Conservation (phyloP, 2,888 invertebrate species). For the Teleogryllus oceanicus region DNA sequence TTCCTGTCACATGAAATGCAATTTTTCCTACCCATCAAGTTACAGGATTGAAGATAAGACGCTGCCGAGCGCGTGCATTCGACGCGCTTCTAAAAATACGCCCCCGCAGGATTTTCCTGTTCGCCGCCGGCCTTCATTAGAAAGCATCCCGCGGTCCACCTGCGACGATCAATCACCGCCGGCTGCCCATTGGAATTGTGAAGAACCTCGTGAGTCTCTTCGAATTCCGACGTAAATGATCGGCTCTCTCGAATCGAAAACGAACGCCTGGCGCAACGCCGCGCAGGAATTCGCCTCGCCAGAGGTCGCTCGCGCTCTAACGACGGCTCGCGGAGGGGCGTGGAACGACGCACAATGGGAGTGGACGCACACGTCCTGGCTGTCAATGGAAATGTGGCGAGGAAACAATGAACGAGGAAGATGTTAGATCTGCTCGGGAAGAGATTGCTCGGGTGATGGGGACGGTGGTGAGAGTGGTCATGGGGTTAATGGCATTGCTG, state of each 20-base stretch:
- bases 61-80: neutral
- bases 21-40: too few species aligned
- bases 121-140: neutral
- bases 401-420: too few species aligned
- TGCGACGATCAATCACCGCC: neutral
- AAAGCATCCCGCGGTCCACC: neutral
- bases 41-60: neutral
- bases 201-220: neutral
- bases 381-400: too few species aligned
- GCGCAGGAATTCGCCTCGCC: neutral
- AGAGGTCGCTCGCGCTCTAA: neutral
- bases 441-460: too few species aligned
- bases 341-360: neutral
- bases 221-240: conserved; percentile 8
- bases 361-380: too few species aligned
- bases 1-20: too few species aligned
- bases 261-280: neutral
- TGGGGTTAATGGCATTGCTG: too few species aligned
- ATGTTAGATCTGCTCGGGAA: too few species aligned
- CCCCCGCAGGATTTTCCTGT: neutral
- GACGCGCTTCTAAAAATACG: neutral
- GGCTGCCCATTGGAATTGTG: neutral
- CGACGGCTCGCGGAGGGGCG: neutral
- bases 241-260: neutral
- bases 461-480: too few species aligned